Base-by-base conservation (phyloP, 1,140 invertebrate genomes). In the Lucilia sericata region DNA sequence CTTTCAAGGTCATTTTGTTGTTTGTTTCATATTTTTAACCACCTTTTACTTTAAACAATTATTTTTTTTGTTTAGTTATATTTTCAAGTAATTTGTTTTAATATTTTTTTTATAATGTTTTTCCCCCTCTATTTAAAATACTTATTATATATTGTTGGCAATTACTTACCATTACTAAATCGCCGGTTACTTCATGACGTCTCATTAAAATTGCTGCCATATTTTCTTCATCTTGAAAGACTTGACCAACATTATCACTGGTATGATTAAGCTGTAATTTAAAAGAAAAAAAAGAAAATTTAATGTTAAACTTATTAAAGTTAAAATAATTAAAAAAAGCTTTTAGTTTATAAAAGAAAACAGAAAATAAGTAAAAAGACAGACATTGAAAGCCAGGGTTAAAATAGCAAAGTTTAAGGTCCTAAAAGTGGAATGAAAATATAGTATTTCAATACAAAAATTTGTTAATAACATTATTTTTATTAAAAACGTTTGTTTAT, bases 201-300 rank as follows among this genome's bases (percentile, higher is more conserved):
- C 96, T 94, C 87, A 97, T 93, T 65, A 97, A 92, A 88, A 98
- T 93, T 12, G 97, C 96, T 25, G 97, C 96, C 92, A 96, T 94
- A 87, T 96, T 97, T 25, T 93, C 91, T 85, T 95, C 93, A 91
- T 98, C 97, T 89, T 98, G 96, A 91, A 96, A 98, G 21, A 96
- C 93, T 83, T 97, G 95, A 36, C 97, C 97, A 83, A 97, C 93
- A 85, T 96, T 93, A 84, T 93, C 92, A 84, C 92, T 93, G 74
- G 93, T 92, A 55, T 91, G 90, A 30, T 89, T 90, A 87, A 92
- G 91, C 94, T 95, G 91, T 13, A 92, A 92, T 51, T 80, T 65
- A n/a, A 86, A 30, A 30, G 1, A 82, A 83, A 30, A 51, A 83
- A 82, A 82, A 82, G 13, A 65, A 83, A 49, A 74, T 21, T 19